Conservation (phyloP, 2,888 invertebrate species). For the Tetramorium bicarinatum region DNA sequence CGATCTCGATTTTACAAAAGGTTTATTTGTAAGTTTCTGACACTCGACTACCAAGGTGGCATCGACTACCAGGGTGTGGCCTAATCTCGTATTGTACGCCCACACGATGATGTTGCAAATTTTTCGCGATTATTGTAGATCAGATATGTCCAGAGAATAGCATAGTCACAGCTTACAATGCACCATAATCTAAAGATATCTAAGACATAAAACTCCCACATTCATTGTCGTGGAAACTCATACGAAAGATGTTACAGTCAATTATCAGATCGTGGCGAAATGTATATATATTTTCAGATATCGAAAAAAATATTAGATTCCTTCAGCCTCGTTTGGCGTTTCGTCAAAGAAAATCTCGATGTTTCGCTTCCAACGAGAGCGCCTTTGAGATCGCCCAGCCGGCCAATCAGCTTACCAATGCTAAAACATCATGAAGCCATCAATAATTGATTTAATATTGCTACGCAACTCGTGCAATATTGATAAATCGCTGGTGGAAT, state of each 20-base stretch:
- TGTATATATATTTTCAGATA: neutral
- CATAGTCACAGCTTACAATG: conserved; percentile 1
- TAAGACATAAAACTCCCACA: neutral
- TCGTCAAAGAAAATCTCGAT: neutral
- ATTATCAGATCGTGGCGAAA: neutral
- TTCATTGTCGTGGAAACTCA: neutral
- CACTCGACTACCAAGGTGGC: neutral
- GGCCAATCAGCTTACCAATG: neutral
- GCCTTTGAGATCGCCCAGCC: neutral
- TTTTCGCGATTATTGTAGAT: conserved; percentile 8
- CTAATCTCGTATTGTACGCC: neutral
- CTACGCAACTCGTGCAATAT: conserved; percentile 22
- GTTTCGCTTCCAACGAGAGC: neutral
- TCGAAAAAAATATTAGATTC: neutral
- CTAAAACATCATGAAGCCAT: neutral
- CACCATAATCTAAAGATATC: neutral
- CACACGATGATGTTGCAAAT: neutral
- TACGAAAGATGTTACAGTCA: neutral
- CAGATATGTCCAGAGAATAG: neutral
- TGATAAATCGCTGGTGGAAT: conserved; percentile 31
- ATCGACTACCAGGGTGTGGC: neutral
- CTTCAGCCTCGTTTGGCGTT: neutral
- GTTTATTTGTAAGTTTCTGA: neutral
- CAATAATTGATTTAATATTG: conserved; percentile 40
- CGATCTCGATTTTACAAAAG: conserved; percentile 1